phyloP scores from a whole-genome alignment of 2,888 invertebrate genomes.

The Antheraea assamensis region DNA sequence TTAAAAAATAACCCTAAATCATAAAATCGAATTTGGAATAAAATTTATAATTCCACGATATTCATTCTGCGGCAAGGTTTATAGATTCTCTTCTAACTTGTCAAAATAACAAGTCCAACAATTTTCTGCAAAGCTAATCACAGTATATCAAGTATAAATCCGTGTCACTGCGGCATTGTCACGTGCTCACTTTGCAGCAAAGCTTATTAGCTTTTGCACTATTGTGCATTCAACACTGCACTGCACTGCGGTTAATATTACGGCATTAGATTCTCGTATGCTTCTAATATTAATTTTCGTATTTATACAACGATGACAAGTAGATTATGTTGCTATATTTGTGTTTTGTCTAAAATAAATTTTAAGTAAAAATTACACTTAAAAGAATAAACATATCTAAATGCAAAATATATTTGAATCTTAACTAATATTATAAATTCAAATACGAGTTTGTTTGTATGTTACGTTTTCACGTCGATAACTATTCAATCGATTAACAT shows the following conservation, averaged over 20 bases:
- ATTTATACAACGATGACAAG: background rate
- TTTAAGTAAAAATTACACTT: background rate
- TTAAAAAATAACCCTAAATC: background rate
- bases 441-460: too few relatives aligned
- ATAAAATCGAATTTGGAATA: too few relatives aligned
- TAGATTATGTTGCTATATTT: background rate
- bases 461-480: too few relatives aligned
- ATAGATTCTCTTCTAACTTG: slow-evolving; percentile 24
- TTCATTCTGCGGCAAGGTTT: background rate
- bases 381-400: too few relatives aligned
- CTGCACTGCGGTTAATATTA: slow-evolving; percentile 27
- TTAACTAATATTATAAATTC: too few relatives aligned
- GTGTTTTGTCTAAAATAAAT: background rate
- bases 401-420: too few relatives aligned
- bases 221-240: slow-evolving; percentile 29
- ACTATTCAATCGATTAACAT: too few relatives aligned
- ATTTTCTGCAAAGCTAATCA: slow-evolving; percentile 45
- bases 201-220: too few relatives aligned
- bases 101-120: slow-evolving; percentile 42
- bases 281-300: background rate
- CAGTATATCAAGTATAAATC: slow-evolving; percentile 52
- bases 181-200: slow-evolving; percentile 46
- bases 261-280: slow-evolving; percentile 24
- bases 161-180: slow-evolving; percentile 52
- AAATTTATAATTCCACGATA: background rate